phyloP scores from a whole-genome alignment of 2,888 invertebrate genomes.

The Tryphoninae sp. region DNA sequence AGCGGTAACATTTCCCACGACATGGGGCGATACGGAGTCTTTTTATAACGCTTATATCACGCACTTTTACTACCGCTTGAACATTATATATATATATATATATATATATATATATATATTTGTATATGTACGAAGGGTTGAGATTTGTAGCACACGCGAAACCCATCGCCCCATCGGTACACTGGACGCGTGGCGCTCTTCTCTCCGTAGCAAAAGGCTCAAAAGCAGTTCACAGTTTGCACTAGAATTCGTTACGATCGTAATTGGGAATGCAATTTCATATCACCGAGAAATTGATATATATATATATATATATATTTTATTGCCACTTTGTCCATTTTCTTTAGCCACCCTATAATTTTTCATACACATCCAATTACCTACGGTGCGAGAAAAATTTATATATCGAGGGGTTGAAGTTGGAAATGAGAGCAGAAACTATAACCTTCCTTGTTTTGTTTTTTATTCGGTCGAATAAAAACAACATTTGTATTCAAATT shows the following conservation, averaged over 20 bases:
- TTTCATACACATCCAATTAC: constrained; percentile 41
- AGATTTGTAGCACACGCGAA: constrained; percentile 71
- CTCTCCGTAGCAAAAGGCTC: constrained; percentile 44
- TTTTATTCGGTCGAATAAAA: no score
- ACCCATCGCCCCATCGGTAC: constrained; percentile 61
- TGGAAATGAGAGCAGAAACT: constrained; percentile 35
- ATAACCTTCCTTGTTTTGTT: no score
- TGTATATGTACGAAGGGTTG: constrained; percentile 65
- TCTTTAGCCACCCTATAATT: constrained; percentile 44
- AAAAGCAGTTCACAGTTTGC: constrained; percentile 59
- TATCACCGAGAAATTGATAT: constrained; percentile 77
- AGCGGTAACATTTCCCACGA: constrained; percentile 76
- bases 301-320: constrained; percentile 1
- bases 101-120: not conserved
- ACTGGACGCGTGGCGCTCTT: constrained; percentile 71
- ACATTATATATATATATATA: constrained; percentile 12
- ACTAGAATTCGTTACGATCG: constrained; percentile 76
- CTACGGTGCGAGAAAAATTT: constrained; percentile 18
- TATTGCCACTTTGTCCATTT: constrained; percentile 29
- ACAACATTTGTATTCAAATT: no score
- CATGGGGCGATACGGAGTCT: constrained; percentile 48
- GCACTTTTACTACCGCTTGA: constrained; percentile 39
- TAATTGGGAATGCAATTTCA: constrained; percentile 78
- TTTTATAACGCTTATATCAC: constrained; percentile 57
- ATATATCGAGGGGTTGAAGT: constrained; percentile 38